Percentiles rank a stretch among this genome's conserved stretches.
phyloP scores from a whole-genome alignment of 2,113 vertebrate species.

The Pollachius pollachius region DNA sequence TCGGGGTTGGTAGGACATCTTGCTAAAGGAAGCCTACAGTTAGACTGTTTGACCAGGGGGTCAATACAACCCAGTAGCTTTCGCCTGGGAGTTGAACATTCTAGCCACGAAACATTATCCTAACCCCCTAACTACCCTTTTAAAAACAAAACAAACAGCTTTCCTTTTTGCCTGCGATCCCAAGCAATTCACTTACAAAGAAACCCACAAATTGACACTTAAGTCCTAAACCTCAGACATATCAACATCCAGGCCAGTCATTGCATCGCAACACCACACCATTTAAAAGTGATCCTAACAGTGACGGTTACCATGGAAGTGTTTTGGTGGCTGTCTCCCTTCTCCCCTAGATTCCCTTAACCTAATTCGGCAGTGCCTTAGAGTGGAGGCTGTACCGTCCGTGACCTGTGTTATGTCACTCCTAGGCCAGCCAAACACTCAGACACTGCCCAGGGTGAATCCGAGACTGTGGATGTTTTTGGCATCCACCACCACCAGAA shows the following conservation, averaged over 20 bases:
- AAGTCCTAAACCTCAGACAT: not conserved
- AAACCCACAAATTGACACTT: too few species aligned
- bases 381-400: slow-evolving; percentile 29
- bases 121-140: too few species aligned
- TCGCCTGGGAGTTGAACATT: too few species aligned
- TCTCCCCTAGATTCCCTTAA: slow-evolving; percentile 3
- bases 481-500: too few species aligned
- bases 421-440: slow-evolving; percentile 21
- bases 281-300: not conserved
- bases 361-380: slow-evolving; percentile 13
- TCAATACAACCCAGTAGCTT: too few species aligned
- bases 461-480: slow-evolving; percentile 1
- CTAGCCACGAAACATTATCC: too few species aligned
- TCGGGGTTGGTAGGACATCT: too few species aligned
- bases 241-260: not conserved
- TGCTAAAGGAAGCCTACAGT: too few species aligned
- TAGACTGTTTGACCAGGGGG: too few species aligned
- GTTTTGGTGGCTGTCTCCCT: not conserved
- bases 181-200: too few species aligned
- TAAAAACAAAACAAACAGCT: too few species aligned
- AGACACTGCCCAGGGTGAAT: slow-evolving; percentile 22
- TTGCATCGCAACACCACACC: not conserved
- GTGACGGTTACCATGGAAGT: not conserved
- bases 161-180: too few species aligned
- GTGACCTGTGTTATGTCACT: slow-evolving; percentile 37